Percentiles rank a stretch among this genome's conserved stretches.
Evolutionary conservation across 2,113 vertebrate genomes (phyloP).

Genomic region (Nothoprocta pentlandii): DNA sequence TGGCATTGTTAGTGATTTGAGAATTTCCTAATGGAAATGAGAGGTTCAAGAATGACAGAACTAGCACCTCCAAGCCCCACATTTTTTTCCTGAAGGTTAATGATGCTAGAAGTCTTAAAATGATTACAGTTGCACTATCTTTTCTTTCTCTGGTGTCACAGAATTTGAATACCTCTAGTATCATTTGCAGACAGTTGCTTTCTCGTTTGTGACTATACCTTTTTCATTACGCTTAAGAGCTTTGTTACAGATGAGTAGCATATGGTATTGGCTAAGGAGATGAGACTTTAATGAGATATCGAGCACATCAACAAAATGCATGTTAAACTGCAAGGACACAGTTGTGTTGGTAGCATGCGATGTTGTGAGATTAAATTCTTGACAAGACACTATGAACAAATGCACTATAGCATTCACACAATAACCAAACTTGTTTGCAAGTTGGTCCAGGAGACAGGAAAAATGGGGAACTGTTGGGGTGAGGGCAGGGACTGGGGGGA

Average conservation of each 20-base stretch:
- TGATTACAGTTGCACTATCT: not conserved
- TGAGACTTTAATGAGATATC: constrained; percentile 63
- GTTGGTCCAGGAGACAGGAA: not conserved
- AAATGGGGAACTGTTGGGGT: not conserved
- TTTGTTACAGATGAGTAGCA: constrained; percentile 49
- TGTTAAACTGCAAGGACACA: constrained; percentile 62
- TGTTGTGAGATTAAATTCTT: constrained; percentile 55
- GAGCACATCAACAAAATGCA: constrained; percentile 58
- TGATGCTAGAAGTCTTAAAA: not conserved
- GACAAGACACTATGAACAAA: constrained; percentile 50
- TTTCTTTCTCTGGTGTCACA: accelerated
- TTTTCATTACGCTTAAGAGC: constrained; percentile 54
- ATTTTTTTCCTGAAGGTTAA: not conserved
- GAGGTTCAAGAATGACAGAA: not conserved
- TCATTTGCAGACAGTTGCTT: not conserved
- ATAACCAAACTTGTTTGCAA: not conserved
- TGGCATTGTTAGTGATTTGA: not conserved
- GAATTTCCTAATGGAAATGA: not conserved
- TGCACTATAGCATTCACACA: not conserved
- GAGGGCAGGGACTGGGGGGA: not conserved
- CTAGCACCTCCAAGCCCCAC: not conserved
- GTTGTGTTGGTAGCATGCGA: constrained; percentile 14
- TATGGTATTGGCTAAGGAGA: constrained; percentile 49
- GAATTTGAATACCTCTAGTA: not conserved
- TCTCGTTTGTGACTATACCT: constrained; percentile 13